phyloP scores from a whole-genome alignment of 2,113 vertebrate species.

The Callorhinus ursinus region DNA sequence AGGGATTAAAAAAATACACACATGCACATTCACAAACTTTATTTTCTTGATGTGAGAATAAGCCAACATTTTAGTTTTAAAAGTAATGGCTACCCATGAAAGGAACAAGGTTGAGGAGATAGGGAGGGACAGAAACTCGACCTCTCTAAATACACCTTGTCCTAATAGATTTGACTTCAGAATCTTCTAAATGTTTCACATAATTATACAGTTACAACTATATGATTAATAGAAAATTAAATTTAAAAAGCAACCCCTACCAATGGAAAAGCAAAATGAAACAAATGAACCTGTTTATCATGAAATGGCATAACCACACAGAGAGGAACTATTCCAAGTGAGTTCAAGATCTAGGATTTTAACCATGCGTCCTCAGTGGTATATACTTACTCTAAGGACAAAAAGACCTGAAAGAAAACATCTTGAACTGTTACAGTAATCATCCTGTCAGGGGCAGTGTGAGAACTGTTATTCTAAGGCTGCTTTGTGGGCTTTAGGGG shows the following conservation, averaged over 20 bases:
- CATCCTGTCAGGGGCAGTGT: neutral
- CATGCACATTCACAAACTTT: neutral
- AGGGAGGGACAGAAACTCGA: neutral
- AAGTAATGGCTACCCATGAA: neutral
- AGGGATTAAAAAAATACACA: neutral
- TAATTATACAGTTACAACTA: neutral
- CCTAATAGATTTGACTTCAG: slow-evolving; percentile 36
- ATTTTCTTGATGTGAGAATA: slow-evolving; percentile 33
- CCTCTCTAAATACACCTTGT: slow-evolving; percentile 1
- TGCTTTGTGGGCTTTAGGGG: neutral
- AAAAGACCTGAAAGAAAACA: neutral
- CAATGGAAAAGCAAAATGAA: slow-evolving; percentile 33
- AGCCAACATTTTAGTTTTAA: slow-evolving; percentile 58
- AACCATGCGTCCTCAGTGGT: neutral
- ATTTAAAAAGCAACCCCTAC: slow-evolving; percentile 19
- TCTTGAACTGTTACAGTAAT: neutral
- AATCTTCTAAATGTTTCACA: neutral
- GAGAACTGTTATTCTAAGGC: neutral
- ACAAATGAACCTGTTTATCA: slow-evolving; percentile 7
- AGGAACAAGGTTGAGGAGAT: neutral
- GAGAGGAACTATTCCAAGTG: neutral
- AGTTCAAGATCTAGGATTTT: neutral
- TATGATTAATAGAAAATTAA: slow-evolving; percentile 23
- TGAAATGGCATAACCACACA: neutral
- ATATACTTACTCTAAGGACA: neutral